Evolutionary conservation across 2,888 invertebrate genomes (phyloP).

Genomic region (Eugnorisma glareosa): DNA sequence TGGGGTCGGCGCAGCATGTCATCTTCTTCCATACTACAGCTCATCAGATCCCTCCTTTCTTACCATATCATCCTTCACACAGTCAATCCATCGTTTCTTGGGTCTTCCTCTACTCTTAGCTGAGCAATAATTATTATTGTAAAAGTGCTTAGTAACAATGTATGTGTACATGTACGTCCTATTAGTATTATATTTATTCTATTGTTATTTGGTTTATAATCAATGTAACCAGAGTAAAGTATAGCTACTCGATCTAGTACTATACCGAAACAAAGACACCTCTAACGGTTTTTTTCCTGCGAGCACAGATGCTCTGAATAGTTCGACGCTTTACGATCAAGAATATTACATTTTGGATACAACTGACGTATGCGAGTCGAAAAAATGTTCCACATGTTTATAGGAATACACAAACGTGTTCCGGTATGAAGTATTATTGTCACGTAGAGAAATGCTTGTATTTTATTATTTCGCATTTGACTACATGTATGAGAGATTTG

Average conservation of each 20-base stretch:
- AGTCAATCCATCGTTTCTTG: no score
- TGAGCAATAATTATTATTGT: no score
- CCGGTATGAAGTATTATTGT: slow-evolving; percentile 50
- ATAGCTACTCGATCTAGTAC: slow-evolving; percentile 50
- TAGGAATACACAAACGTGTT: slow-evolving; percentile 54
- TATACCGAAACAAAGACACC: slow-evolving; percentile 49
- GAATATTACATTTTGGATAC: slow-evolving; percentile 77
- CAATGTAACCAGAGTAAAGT: slow-evolving; percentile 15
- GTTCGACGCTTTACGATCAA: slow-evolving; percentile 77
- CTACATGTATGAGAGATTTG: slow-evolving; percentile 28
- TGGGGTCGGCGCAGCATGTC: no score
- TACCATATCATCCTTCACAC: no score
- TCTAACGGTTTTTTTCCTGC: slow-evolving; percentile 68
- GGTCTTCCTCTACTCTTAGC: no score
- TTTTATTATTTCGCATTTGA: slow-evolving; percentile 58
- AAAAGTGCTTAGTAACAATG: not conserved
- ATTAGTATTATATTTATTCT: not conserved
- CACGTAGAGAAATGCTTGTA: slow-evolving; percentile 51
- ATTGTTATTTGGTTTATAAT: not conserved
- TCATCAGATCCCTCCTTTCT: no score
- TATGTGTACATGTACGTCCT: no score
- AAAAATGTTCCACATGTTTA: slow-evolving; percentile 60
- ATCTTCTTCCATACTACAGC: no score
- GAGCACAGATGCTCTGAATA: slow-evolving; percentile 78
- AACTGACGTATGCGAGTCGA: slow-evolving; percentile 62